These are phyloP conservation scores for Plumapathes pennacea DNA, from an alignment of 92 coral and sea anemone species.

Conservation along the genomic window DNA sequence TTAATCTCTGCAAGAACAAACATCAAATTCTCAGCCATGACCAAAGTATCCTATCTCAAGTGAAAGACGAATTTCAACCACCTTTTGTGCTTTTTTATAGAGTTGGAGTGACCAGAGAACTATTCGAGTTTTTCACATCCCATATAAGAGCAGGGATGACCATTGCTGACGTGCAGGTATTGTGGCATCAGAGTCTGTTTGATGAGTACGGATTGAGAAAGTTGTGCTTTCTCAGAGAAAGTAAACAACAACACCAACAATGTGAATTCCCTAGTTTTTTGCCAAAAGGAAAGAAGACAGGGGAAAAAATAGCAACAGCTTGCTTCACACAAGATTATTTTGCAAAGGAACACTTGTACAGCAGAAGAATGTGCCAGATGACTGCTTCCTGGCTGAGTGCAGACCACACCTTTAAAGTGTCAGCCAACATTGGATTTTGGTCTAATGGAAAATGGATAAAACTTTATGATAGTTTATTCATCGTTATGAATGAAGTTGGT, in stretches of 20 bases:
- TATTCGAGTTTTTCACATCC: constrained; percentile 9
- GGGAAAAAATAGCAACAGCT: constrained; percentile 12
- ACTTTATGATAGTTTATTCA: constrained; percentile 35
- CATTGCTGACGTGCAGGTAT: constrained; percentile 29
- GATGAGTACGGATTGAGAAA: constrained; percentile 14
- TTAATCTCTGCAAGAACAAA: constrained; percentile 31
- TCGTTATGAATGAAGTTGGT: constrained; percentile 43
- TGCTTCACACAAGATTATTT: constrained; percentile 30
- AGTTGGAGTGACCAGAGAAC: constrained; percentile 35
- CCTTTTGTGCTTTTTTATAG: constrained; percentile 28
- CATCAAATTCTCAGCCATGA: constrained; percentile 40
- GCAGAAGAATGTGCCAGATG: constrained; percentile 40
- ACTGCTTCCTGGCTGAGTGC: constrained; percentile 30
- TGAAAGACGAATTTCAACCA: constrained; percentile 13
- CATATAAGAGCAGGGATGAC: constrained; percentile 29
- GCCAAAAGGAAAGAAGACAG: constrained; percentile 20
- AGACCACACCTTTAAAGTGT: constrained; percentile 27
- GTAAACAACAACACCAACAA: not conserved
- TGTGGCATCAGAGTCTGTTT: constrained; percentile 36
- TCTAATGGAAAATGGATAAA: constrained; percentile 21
- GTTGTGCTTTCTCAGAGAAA: constrained; percentile 1
- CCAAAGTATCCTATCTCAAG: constrained; percentile 23
- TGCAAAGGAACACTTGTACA: constrained; percentile 28
- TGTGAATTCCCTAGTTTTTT: constrained; percentile 16
- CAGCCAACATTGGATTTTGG: constrained; percentile 41